These are phyloP conservation scores for Gnatocerus cornutus DNA, from an alignment of 2,888 invertebrate genomes.

Conservation along the genomic window DNA sequence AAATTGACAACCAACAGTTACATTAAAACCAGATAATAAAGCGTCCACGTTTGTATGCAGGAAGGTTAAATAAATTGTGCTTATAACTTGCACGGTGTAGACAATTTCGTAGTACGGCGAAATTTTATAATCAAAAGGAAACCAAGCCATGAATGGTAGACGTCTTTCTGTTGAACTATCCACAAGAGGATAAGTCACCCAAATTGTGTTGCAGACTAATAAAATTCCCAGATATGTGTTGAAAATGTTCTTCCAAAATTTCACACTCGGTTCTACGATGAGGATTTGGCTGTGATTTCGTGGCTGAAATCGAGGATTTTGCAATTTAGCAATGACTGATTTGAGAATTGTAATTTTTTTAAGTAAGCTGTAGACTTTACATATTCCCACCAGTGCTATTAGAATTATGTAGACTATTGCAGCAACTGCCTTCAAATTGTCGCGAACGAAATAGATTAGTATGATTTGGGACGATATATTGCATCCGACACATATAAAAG, in stretches of 20 bases:
- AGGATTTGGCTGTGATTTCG: neutral
- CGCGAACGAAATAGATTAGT: neutral
- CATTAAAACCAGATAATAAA: slow-evolving; percentile 10
- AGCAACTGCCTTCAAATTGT: neutral
- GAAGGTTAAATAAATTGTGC: neutral
- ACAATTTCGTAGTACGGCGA: slow-evolving; percentile 30
- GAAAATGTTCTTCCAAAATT: slow-evolving; percentile 15
- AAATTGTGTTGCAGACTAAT: neutral
- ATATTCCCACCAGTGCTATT: neutral
- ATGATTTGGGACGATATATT: no score
- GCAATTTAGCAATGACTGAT: neutral
- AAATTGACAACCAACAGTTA: slow-evolving; percentile 4
- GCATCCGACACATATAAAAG: neutral
- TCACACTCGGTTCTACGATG: neutral
- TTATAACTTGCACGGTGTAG: slow-evolving; percentile 8
- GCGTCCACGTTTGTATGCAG: slow-evolving; percentile 16
- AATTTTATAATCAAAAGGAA: slow-evolving; percentile 11
- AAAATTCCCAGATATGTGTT: neutral
- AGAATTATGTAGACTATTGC: neutral
- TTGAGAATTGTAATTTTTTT: neutral
- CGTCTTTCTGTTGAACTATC: slow-evolving; percentile 15
- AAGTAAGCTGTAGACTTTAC: neutral
- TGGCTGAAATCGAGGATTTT: slow-evolving; percentile 21
- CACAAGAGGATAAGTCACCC: slow-evolving; percentile 14
- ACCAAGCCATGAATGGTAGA: slow-evolving; percentile 37